phyloP scores from a whole-genome alignment of 1,140 invertebrate genomes.

The Drosophila simulans region DNA sequence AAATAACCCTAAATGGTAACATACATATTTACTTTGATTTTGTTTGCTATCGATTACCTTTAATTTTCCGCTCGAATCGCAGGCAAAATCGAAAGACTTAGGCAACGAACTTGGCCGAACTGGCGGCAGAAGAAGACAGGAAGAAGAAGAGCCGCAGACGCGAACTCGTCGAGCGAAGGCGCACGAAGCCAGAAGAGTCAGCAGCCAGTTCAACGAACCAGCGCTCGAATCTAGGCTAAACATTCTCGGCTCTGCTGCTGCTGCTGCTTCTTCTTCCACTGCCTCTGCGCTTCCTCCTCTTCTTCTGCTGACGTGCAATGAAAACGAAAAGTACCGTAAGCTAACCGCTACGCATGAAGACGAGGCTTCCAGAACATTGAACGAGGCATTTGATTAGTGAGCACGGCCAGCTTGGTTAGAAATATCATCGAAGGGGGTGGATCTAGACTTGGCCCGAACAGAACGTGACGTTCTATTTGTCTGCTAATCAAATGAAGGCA shows the following conservation, averaged over 20 bases:
- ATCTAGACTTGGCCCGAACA: constrained; percentile 52
- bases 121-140: constrained; percentile 25
- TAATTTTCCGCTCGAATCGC: constrained; percentile 23
- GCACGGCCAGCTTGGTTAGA: constrained; percentile 16
- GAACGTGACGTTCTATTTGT: constrained; percentile 74
- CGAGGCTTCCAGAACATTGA: constrained; percentile 61
- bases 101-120: constrained; percentile 70
- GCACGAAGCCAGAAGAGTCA: constrained; percentile 23
- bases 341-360: constrained; percentile 81
- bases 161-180: constrained; percentile 12
- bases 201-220: constrained; percentile 82
- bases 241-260: constrained; percentile 73
- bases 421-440: constrained; percentile 1
- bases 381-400: constrained; percentile 51
- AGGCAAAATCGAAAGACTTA: constrained; percentile 65
- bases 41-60: constrained; percentile 2
- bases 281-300: constrained; percentile 7
- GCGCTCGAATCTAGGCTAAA: constrained; percentile 84
- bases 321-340: constrained; percentile 85
- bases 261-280: constrained; percentile 9
- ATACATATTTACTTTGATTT: not conserved
- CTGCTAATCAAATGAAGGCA: constrained; percentile 73
- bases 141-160: constrained; percentile 15
- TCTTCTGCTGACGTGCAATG: constrained; percentile 78
- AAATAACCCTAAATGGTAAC: not conserved